Conservation (phyloP, 2,797 vertebrate genomes). For the Champsocephalus esox region DNA sequence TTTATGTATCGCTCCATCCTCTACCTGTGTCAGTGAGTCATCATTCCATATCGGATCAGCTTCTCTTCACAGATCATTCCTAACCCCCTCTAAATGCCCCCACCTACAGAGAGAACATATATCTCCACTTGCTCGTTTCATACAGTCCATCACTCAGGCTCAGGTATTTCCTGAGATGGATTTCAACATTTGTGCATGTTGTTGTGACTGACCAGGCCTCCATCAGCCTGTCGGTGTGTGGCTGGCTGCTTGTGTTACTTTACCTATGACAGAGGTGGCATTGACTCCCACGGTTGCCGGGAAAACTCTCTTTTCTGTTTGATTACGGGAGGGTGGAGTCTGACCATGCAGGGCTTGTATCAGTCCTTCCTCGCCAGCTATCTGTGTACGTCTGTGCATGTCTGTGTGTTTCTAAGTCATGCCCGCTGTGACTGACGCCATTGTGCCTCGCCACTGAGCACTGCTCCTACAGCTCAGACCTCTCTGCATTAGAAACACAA, state of each 20-base stretch:
- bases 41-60: constrained; percentile 30
- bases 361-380: constrained; percentile 46
- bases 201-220: constrained; percentile 41
- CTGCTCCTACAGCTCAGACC: constrained; percentile 78
- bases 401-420: constrained; percentile 29
- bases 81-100: constrained; percentile 20
- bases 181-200: constrained; percentile 43
- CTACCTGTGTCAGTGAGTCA: constrained; percentile 14
- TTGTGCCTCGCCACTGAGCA: constrained; percentile 76
- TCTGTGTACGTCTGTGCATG: constrained; percentile 21
- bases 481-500: constrained; percentile 82
- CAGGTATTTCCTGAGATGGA: constrained; percentile 25
- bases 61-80: constrained; percentile 20
- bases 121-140: constrained; percentile 8
- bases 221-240: constrained; percentile 29
- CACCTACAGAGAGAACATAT: neutral
- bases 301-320: constrained; percentile 36
- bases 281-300: constrained; percentile 41
- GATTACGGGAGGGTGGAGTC: constrained; percentile 23
- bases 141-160: constrained; percentile 3
- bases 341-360: constrained; percentile 29
- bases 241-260: constrained; percentile 35
- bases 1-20: constrained; percentile 27
- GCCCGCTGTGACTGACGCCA: constrained; percentile 80
- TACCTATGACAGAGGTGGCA: constrained; percentile 40